Conservation (phyloP, 2,113 vertebrate genomes). For the Perca fluviatilis region DNA sequence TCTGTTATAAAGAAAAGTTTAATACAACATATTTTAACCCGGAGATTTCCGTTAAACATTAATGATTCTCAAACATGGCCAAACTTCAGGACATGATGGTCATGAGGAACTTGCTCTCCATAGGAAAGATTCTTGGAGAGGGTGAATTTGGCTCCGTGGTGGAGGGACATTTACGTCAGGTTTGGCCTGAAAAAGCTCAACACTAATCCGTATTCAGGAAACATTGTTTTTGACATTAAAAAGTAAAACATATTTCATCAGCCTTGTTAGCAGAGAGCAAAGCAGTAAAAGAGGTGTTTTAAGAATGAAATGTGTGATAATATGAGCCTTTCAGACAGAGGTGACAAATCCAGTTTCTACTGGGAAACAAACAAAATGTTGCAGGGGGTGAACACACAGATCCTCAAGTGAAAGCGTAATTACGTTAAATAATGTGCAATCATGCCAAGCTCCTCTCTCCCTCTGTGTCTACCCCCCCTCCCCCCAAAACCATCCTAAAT, state of each 20-base stretch:
- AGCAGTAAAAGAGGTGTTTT: slow-evolving; percentile 15
- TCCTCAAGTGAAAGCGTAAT: slow-evolving; percentile 72
- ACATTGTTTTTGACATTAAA: slow-evolving; percentile 29
- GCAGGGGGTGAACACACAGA: slow-evolving; percentile 43
- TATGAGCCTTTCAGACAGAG: slow-evolving; percentile 47
- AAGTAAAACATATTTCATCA: slow-evolving; percentile 42
- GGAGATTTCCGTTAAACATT: background rate
- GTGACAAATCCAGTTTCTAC: slow-evolving; percentile 41
- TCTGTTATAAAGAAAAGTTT: background rate
- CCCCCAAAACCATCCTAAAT: slow-evolving; percentile 59
- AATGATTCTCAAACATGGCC: background rate
- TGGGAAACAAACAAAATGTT: slow-evolving; percentile 44
- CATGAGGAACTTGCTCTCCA: too few species aligned
- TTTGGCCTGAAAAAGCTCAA: slow-evolving; percentile 30
- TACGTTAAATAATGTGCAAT: slow-evolving; percentile 70
- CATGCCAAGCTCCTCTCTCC: slow-evolving; percentile 38
- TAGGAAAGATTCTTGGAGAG: too few species aligned
- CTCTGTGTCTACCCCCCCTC: slow-evolving; percentile 11
- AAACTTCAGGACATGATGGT: too few species aligned
- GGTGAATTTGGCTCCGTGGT: too few species aligned
- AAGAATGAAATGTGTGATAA: slow-evolving; percentile 39
- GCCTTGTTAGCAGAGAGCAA: slow-evolving; percentile 34
- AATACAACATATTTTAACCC: background rate
- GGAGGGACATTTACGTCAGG: too few species aligned
- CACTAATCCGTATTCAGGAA: slow-evolving; percentile 53